phyloP scores from a whole-genome alignment of 1,140 invertebrate genomes.

The Apolygus lucorum region DNA sequence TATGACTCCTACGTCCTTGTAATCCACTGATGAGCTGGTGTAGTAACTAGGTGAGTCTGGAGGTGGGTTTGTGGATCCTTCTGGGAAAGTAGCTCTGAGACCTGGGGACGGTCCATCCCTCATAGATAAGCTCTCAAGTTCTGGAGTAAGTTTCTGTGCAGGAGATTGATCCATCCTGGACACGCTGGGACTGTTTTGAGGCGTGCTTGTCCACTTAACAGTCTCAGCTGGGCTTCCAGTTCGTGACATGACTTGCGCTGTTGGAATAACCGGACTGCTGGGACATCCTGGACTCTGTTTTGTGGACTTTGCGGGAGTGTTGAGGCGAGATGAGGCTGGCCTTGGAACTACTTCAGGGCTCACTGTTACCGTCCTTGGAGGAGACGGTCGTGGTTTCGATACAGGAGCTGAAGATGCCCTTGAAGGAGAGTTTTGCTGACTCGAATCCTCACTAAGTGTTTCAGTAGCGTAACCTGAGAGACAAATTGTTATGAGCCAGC shows the following conservation, averaged over 20 bases:
- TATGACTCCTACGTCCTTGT: constrained; percentile 20
- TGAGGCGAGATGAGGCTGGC: neutral
- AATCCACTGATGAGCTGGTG: constrained; percentile 25
- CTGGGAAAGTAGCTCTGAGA: neutral
- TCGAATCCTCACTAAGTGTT: constrained; percentile 3
- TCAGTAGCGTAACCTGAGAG: constrained; percentile 3
- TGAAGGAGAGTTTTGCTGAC: neutral
- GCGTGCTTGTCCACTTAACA: neutral
- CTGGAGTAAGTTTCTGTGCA: too few relatives aligned
- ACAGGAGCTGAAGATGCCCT: neutral
- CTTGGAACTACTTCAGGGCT: neutral
- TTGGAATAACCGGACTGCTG: neutral
- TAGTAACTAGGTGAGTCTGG: constrained; percentile 21
- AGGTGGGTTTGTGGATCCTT: neutral
- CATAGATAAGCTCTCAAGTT: too few relatives aligned
- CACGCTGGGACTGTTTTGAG: neutral
- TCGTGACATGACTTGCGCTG: neutral
- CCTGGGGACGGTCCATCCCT: neutral
- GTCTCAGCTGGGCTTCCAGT: neutral
- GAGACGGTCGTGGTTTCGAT: neutral
- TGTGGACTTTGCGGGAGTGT: neutral
- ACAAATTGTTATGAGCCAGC: too few relatives aligned
- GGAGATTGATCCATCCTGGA: neutral
- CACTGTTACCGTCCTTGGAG: neutral
- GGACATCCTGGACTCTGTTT: neutral